Evolutionary conservation across 2,888 invertebrate species (phyloP).

Genomic region (Aplocera efformata): DNA sequence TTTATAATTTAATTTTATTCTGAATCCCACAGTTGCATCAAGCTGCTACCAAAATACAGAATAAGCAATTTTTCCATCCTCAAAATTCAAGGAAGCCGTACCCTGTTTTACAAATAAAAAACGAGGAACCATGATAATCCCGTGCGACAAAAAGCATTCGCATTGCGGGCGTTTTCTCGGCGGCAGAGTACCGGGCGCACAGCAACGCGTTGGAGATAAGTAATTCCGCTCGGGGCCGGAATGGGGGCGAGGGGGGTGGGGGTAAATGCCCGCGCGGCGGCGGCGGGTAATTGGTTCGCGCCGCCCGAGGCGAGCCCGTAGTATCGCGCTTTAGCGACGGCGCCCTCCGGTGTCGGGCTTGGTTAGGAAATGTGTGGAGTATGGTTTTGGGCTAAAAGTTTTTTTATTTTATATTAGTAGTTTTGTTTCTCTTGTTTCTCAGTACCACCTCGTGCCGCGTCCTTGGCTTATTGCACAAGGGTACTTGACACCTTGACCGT

Average conservation of each 20-base stretch:
- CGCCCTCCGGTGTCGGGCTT: conserved; percentile 77
- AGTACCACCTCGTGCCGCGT: too few species aligned
- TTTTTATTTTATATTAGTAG: conserved; percentile 25
- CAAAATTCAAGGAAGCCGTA: conserved; percentile 12
- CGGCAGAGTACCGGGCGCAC: conserved; percentile 70
- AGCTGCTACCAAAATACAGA: too few species aligned
- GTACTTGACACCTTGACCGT: too few species aligned
- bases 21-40: too few species aligned
- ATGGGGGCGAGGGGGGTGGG: conserved; percentile 46
- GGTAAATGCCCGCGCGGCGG: conserved; percentile 73
- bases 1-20: too few species aligned
- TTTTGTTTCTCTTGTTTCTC: conserved; percentile 8
- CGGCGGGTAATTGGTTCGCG: conserved; percentile 80
- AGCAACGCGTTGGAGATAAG: conserved; percentile 61
- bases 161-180: conserved; percentile 71
- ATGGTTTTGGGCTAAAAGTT: conserved; percentile 29
- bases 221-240: conserved; percentile 50
- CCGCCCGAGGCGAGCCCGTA: conserved; percentile 80
- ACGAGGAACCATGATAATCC: conserved; percentile 26
- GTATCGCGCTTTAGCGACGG: conserved; percentile 80
- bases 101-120: conserved; percentile 16
- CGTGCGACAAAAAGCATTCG: conserved; percentile 57
- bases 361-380: conserved; percentile 48
- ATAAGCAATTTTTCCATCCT: neutral
- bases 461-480: too few species aligned